These are phyloP conservation scores for Thinocorus orbignyianus DNA, from an alignment of 2,113 vertebrate species.

Conservation along the genomic window DNA sequence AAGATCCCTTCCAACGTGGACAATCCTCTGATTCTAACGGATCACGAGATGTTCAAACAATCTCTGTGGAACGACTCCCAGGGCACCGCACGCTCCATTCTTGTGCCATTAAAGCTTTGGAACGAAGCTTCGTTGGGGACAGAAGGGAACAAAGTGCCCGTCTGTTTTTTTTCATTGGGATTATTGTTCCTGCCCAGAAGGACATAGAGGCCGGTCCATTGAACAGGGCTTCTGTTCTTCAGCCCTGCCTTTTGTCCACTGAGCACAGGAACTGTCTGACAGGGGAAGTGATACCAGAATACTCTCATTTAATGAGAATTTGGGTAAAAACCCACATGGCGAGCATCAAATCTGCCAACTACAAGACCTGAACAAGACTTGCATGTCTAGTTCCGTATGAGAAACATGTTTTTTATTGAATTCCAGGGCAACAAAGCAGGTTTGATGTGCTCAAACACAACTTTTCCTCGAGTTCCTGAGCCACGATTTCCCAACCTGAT, in stretches of 20 bases:
- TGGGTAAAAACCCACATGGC: background rate
- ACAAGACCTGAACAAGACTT: background rate
- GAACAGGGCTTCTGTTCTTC: background rate
- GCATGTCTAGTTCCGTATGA: rapidly evolving
- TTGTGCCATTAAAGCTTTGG: background rate
- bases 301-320: background rate
- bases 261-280: background rate
- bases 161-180: background rate
- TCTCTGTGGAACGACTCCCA: background rate
- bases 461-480: background rate
- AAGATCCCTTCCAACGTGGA: no score
- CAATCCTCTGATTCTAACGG: background rate
- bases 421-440: background rate
- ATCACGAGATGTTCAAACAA: background rate
- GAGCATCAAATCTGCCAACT: background rate
- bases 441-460: background rate
- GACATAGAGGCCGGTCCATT: background rate
- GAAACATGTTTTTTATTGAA: background rate
- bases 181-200: background rate
- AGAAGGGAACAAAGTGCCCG: background rate
- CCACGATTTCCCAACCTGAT: background rate
- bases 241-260: background rate
- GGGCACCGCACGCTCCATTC: background rate
- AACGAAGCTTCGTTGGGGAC: background rate
- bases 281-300: background rate